Evolutionary conservation across 1,140 invertebrate species (phyloP).

Genomic region (Acromyrmex charruanus): DNA sequence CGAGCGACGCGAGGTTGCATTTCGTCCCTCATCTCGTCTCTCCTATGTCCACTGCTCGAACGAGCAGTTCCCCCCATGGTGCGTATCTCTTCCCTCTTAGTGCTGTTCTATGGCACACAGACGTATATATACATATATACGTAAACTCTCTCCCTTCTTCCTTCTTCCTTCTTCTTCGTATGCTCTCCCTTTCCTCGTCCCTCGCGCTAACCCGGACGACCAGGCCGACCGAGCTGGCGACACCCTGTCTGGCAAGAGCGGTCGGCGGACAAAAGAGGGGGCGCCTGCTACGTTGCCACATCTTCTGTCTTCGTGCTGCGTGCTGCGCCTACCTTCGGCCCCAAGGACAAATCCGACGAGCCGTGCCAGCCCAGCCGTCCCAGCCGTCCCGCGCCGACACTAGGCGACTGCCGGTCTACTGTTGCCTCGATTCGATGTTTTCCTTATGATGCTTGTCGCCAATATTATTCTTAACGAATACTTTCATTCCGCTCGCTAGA

Average conservation of each 20-base stretch:
- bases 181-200: constrained; percentile 69
- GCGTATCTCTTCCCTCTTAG: constrained; percentile 63
- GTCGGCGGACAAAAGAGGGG: constrained; percentile 85
- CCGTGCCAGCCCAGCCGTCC: constrained; percentile 81
- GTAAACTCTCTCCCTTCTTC: constrained; percentile 65
- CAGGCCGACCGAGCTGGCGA: constrained; percentile 92
- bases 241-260: constrained; percentile 95
- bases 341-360: constrained; percentile 86
- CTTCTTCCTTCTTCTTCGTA: constrained; percentile 65
- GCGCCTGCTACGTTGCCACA: constrained; percentile 88
- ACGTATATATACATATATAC: constrained; percentile 33
- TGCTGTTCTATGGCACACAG: constrained; percentile 65
- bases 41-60: constrained; percentile 58
- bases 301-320: constrained; percentile 82
- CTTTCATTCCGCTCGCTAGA: not conserved
- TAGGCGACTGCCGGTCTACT: constrained; percentile 78
- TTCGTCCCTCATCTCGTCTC: constrained; percentile 68
- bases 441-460: constrained; percentile 60
- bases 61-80: constrained; percentile 63
- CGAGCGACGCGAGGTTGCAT: constrained; percentile 15
- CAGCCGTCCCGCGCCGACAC: constrained; percentile 84
- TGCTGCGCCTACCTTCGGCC: constrained; percentile 80
- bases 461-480: constrained; percentile 66
- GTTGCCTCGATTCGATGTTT: constrained; percentile 59
- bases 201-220: constrained; percentile 89